Evolutionary conservation across 2,113 vertebrate genomes (phyloP).

Genomic region (Serinus canaria): DNA sequence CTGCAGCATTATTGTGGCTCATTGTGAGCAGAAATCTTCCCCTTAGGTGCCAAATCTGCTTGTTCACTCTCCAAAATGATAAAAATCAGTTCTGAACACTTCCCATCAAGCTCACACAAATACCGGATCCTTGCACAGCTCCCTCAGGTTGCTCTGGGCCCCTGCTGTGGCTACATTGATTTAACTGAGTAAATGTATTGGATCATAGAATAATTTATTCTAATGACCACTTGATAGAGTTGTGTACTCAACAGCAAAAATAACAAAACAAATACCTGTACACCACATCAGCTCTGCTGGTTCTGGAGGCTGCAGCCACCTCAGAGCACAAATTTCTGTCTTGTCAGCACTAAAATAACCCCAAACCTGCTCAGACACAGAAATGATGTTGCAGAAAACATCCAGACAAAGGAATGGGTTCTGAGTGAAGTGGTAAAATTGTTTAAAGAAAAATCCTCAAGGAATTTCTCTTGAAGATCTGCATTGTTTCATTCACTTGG

Average conservation of each 20-base stretch:
- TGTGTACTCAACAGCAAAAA: not conserved
- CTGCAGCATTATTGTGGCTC: not conserved
- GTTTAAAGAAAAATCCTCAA: not conserved
- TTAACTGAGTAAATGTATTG: not conserved
- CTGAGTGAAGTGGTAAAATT: not conserved
- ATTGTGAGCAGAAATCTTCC: not conserved
- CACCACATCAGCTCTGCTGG: not conserved
- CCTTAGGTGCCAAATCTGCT: not conserved
- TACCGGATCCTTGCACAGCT: not conserved
- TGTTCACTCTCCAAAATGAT: not conserved
- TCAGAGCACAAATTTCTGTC: not conserved
- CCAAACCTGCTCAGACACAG: not conserved
- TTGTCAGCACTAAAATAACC: not conserved
- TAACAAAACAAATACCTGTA: not conserved
- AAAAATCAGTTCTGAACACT: not conserved
- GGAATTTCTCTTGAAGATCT: not conserved
- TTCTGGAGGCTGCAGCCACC: not conserved
- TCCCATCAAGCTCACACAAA: not conserved
- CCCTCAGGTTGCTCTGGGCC: not conserved
- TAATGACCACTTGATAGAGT: not conserved
- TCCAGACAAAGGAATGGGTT: not conserved
- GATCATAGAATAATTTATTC: not conserved
- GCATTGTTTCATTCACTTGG: not conserved
- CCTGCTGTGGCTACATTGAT: not conserved
- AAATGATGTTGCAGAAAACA: not conserved